Evolutionary conservation across 2,888 invertebrate genomes (phyloP).

Genomic region (Saturnia pavonia): DNA sequence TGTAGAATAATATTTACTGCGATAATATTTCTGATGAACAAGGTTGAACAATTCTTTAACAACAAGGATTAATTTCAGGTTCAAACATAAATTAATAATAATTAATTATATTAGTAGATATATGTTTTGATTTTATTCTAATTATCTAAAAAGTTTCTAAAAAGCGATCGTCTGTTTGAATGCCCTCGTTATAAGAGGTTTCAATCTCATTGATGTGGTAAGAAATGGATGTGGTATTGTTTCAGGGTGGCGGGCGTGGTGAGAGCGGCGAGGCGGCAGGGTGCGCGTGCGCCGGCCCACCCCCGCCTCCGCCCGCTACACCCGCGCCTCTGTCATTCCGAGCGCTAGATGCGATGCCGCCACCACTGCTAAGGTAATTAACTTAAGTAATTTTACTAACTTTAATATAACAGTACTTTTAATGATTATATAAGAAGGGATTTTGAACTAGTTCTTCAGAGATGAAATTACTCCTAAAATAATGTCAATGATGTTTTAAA

Average conservation of each 20-base stretch:
- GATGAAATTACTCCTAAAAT: too few relatives aligned
- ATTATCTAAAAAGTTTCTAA: neutral
- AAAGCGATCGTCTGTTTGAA: too few relatives aligned
- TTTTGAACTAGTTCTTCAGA: neutral
- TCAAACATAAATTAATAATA: too few relatives aligned
- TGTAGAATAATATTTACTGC: neutral
- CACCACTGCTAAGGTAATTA: constrained; percentile 65
- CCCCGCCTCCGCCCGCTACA: constrained; percentile 54
- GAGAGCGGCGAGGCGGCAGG: constrained; percentile 66
- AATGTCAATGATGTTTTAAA: too few relatives aligned
- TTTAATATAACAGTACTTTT: too few relatives aligned
- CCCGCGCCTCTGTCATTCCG: constrained; percentile 61
- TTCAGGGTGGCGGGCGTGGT: constrained; percentile 77
- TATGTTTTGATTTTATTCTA: neutral
- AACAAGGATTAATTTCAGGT: too few relatives aligned
- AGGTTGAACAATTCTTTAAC: too few relatives aligned
- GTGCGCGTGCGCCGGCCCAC: constrained; percentile 68
- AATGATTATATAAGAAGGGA: too few relatives aligned
- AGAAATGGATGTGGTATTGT: constrained; percentile 21
- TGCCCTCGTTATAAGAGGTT: neutral
- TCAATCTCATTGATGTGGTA: constrained; percentile 13
- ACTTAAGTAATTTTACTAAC: neutral
- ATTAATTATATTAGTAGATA: neutral
- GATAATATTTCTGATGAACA: too few relatives aligned
- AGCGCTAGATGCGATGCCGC: constrained; percentile 71